These are phyloP conservation scores for Megaustenia siamemsis DNA, from an alignment of 2,888 invertebrate genomes.

Conservation along the genomic window DNA sequence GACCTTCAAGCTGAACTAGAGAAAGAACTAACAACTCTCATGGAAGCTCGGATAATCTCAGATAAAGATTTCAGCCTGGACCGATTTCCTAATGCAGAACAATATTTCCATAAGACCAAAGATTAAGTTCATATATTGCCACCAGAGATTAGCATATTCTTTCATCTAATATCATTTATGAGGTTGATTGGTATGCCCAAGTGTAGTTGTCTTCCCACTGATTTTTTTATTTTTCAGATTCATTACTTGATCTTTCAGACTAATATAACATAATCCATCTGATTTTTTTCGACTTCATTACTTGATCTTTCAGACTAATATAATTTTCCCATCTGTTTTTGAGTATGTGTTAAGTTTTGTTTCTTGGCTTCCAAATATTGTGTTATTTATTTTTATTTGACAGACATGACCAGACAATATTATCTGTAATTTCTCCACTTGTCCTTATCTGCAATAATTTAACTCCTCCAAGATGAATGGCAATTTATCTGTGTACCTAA, in stretches of 20 bases:
- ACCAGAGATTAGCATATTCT: not conserved
- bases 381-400: no score
- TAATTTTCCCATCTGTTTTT: no score
- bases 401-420: no score
- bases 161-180: not conserved
- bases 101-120: constrained; percentile 38
- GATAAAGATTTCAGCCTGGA: constrained; percentile 80
- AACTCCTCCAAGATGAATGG: no score
- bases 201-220: not conserved
- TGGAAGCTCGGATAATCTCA: constrained; percentile 81
- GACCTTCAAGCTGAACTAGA: constrained; percentile 83
- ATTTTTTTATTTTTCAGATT: not conserved
- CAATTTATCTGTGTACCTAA: no score
- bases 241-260: not conserved
- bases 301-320: no score
- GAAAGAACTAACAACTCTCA: constrained; percentile 81
- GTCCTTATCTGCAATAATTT: no score
- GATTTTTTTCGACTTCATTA: no score
- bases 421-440: no score
- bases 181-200: not conserved
- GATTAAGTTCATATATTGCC: not conserved
- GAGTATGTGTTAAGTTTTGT: no score
- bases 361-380: no score
- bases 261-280: no score
- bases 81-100: constrained; percentile 62